These are phyloP conservation scores for Oceanites oceanicus DNA, from an alignment of 2,113 vertebrate species.

Conservation along the genomic window DNA sequence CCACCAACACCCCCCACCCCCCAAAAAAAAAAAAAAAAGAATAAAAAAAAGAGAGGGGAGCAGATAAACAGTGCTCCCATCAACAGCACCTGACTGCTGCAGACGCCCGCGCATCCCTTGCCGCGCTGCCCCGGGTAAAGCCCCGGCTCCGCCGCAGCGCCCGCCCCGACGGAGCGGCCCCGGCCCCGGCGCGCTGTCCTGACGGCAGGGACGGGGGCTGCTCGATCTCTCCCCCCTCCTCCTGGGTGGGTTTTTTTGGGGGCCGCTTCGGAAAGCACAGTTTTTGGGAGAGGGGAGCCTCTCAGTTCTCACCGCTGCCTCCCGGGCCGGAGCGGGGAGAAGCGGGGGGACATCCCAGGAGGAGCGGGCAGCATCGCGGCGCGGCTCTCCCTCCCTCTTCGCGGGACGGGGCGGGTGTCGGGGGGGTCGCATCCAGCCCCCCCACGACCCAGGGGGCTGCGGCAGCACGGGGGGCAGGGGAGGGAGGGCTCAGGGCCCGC, in stretches of 20 bases:
- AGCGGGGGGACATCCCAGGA: background rate
- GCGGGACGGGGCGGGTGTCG: background rate
- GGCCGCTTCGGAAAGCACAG: background rate
- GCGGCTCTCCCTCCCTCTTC: background rate
- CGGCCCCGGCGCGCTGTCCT: background rate
- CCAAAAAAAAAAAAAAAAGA: slow-evolving; percentile 61
- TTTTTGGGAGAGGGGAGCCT: background rate
- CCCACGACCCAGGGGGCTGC: background rate
- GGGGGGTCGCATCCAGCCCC: background rate
- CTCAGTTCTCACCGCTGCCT: background rate
- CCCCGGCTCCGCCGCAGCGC: background rate
- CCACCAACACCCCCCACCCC: too few relatives aligned
- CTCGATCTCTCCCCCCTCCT: background rate
- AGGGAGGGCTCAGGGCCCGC: background rate
- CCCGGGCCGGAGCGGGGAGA: background rate
- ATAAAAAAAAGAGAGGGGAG: slow-evolving; percentile 69
- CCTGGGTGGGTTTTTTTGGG: background rate
- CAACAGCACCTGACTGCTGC: background rate
- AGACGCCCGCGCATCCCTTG: background rate
- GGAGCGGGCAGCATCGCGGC: background rate
- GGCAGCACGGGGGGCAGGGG: background rate
- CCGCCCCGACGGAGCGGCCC: background rate
- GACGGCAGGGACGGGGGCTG: background rate
- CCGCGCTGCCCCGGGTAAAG: background rate
- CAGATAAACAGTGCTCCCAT: background rate